Evolutionary conservation across 2,113 vertebrate species (phyloP).

Genomic region (Eulacestoma nigropectus): DNA sequence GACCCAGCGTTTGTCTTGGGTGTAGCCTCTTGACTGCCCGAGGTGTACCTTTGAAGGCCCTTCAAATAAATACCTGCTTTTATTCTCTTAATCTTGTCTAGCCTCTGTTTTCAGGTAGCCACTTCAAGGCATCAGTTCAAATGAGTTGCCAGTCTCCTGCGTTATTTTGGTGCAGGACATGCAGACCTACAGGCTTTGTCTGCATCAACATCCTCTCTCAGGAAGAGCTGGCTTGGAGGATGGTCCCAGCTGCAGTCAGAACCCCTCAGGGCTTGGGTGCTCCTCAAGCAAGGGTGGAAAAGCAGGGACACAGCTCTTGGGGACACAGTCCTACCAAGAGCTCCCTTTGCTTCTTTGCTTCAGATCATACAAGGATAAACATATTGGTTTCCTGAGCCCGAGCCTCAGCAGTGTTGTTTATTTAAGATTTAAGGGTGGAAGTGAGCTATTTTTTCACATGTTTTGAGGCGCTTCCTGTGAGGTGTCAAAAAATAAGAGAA

Average conservation of each 20-base stretch:
- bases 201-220: not conserved
- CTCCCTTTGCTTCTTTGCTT: not conserved
- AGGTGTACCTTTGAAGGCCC: too few relatives aligned
- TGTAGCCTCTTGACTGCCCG: too few relatives aligned
- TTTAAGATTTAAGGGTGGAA: not conserved
- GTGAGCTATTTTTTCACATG: not conserved
- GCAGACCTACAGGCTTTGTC: not conserved
- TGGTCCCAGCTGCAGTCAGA: rapidly evolving
- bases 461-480: not conserved
- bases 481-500: not conserved
- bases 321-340: not conserved
- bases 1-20: too few relatives aligned
- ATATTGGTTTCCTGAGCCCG: not conserved
- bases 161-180: not conserved
- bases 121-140: not conserved
- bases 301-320: not conserved
- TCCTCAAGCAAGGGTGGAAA: not conserved
- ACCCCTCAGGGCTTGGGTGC: too few relatives aligned
- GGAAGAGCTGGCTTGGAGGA: not conserved
- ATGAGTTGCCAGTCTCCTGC: not conserved
- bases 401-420: not conserved
- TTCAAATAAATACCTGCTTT: too few relatives aligned
- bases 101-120: too few relatives aligned
- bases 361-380: not conserved
- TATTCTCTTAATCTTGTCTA: too few relatives aligned